phyloP scores from a whole-genome alignment of 2,797 vertebrate species.

The Acipenser ruthenus region DNA sequence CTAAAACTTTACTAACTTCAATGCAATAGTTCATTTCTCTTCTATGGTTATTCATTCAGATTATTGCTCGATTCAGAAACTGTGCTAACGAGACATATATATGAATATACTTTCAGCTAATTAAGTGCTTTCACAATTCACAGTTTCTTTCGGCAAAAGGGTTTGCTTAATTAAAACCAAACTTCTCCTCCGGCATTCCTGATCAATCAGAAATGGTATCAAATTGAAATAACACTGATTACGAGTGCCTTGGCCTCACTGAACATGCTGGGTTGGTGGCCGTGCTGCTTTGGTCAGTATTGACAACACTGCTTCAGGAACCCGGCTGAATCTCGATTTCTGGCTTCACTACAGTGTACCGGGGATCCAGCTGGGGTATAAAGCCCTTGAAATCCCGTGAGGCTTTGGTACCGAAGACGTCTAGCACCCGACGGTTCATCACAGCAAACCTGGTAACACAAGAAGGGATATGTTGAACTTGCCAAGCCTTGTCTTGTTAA shows the following conservation, averaged over 20 bases:
- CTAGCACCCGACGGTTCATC: constrained; percentile 85
- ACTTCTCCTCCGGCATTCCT: constrained; percentile 8
- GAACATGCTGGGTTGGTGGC: constrained; percentile 42
- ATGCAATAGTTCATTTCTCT: constrained; percentile 22
- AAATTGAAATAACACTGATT: constrained; percentile 61
- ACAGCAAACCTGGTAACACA: constrained; percentile 71
- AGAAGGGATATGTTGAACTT: constrained; percentile 21
- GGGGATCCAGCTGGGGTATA: constrained; percentile 78
- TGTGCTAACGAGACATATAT: background rate
- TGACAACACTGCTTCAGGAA: constrained; percentile 45
- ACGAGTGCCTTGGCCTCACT: constrained; percentile 41
- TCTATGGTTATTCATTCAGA: constrained; percentile 11
- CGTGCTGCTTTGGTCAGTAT: constrained; percentile 17
- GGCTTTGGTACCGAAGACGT: constrained; percentile 85
- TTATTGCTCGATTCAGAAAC: constrained; percentile 16
- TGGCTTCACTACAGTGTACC: constrained; percentile 54
- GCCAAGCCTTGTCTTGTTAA: no score
- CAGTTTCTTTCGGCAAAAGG: constrained; percentile 21
- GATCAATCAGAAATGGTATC: constrained; percentile 30
- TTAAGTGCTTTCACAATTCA: constrained; percentile 19
- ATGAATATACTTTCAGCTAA: constrained; percentile 8
- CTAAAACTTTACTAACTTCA: constrained; percentile 20
- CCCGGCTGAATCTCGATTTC: constrained; percentile 57
- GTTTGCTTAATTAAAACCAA: constrained; percentile 22
- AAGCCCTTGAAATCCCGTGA: constrained; percentile 83